Evolutionary conservation across 2,113 vertebrate species (phyloP), one percentile per base, ranked within the genome.

Genomic region (Oophaga pumilio): DNA sequence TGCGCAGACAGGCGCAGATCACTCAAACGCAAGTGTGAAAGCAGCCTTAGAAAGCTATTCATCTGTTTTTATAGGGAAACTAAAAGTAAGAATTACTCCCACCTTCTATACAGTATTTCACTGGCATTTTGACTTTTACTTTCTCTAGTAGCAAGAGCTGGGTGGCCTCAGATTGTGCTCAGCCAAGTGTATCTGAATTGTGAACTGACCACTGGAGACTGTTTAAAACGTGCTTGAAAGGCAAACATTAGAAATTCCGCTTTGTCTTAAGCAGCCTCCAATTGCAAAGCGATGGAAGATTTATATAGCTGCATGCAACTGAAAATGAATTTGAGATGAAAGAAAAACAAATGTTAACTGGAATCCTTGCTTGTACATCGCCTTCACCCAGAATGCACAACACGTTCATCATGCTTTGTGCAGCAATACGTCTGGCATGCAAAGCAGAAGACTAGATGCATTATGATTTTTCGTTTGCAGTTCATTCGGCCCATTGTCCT

Each of bases 171-270:
- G 76, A 79, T 86, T 86, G 76, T 66, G 20, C 20, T 80, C 50
- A 80, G 43, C 28, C 85, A 87, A 80, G 85, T 87, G 85, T 80
- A 15, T 57, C 85, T 69, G 14, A 71, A 80, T 80, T 87, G 62
- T 80, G 62, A 66, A 53, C 76, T 66, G 64, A 87, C 85, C 76
- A 57, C 62, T 57, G 64, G 77, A 26, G 85, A 71, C 77, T 18
- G 73, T 64, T 79, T 49, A 49, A 17, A 49, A 57, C 22, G 15
- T 56, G 50, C 49, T 13, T 26, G 17, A 86, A n/a, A 85, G 76
- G 20, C 74, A 26, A 68, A 26, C 76, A 78, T 52, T 24, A 20
- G 33, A 71, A 87, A 69, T 78, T 50, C 26, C 10, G 18, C 56
- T 87, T 74, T 20, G 14, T 33, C 53, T 60, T 82, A 60, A 74